Conservation (phyloP, 53 echinoderm and acorn worm species). For the Astropecten irregularis region DNA sequence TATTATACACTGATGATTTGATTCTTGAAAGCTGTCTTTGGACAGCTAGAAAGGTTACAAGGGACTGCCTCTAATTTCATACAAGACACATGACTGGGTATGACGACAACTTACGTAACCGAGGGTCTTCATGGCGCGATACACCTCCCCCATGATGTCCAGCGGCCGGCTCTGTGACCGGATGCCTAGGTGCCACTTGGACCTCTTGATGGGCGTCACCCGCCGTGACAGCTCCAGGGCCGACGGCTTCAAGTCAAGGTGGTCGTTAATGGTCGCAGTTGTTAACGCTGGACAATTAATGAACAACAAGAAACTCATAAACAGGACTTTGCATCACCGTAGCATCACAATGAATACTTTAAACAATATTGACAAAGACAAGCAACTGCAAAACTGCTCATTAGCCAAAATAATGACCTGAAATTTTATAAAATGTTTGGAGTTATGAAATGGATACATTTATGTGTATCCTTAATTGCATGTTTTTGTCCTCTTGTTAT, state of each 20-base stretch:
- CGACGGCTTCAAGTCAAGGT: conserved; percentile 68
- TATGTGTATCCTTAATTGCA: too few relatives aligned
- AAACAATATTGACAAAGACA: too few relatives aligned
- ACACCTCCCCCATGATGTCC: conserved; percentile 97
- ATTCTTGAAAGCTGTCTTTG: too few relatives aligned
- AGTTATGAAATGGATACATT: too few relatives aligned
- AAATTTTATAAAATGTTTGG: too few relatives aligned
- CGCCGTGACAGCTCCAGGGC: conserved; percentile 71
- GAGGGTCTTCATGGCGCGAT: conserved; percentile 91
- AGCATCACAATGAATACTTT: neutral
- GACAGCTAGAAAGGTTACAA: too few relatives aligned
- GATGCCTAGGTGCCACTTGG: conserved; percentile 98
- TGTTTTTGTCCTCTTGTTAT: too few relatives aligned
- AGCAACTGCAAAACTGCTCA: too few relatives aligned
- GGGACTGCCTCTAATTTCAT: too few relatives aligned
- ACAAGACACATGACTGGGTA: too few relatives aligned
- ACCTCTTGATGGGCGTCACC: conserved; percentile 84
- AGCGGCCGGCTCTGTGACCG: conserved; percentile 94
- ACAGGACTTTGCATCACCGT: neutral
- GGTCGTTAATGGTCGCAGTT: conserved; percentile 48
- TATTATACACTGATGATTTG: too few relatives aligned
- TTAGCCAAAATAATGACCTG: too few relatives aligned
- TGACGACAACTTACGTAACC: conserved; percentile 87
- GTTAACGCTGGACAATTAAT: neutral
- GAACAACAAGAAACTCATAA: neutral